Conservation (phyloP, 2,888 invertebrate species). For the Coenonympha arcania region DNA sequence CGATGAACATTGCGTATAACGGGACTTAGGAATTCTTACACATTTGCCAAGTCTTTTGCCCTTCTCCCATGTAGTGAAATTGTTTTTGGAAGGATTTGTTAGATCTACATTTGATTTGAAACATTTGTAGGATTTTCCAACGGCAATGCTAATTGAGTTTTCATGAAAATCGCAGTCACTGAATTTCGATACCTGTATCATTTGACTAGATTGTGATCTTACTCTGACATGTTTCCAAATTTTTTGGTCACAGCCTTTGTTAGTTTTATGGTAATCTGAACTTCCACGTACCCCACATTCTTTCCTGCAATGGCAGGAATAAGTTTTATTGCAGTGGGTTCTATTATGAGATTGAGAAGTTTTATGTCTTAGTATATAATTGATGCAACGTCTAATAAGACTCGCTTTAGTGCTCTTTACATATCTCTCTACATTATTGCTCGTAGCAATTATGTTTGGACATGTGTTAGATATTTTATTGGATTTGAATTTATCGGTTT, state of each 20-base stretch:
- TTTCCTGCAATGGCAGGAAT: neutral
- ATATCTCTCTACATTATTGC: too few relatives aligned
- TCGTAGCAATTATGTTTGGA: too few relatives aligned
- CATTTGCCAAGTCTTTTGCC: neutral
- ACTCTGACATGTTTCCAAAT: neutral
- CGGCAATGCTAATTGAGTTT: neutral
- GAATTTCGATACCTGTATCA: neutral
- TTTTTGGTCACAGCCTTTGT: neutral
- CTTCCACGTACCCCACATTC: neutral
- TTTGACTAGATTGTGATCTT: neutral
- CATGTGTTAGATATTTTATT: neutral
- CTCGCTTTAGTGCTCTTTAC: too few relatives aligned
- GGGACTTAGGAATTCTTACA: neutral
- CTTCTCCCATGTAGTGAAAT: neutral
- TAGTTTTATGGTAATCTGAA: neutral
- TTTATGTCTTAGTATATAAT: neutral
- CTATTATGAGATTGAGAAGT: neutral
- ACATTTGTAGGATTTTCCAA: neutral
- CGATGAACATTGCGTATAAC: neutral
- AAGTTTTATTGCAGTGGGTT: neutral
- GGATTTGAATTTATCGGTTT: neutral
- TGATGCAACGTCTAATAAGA: neutral
- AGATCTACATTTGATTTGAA: neutral
- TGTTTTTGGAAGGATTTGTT: neutral
- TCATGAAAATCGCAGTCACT: neutral